Evolutionary conservation across 2,113 vertebrate species (phyloP).

Genomic region (Spilogale gracilis): DNA sequence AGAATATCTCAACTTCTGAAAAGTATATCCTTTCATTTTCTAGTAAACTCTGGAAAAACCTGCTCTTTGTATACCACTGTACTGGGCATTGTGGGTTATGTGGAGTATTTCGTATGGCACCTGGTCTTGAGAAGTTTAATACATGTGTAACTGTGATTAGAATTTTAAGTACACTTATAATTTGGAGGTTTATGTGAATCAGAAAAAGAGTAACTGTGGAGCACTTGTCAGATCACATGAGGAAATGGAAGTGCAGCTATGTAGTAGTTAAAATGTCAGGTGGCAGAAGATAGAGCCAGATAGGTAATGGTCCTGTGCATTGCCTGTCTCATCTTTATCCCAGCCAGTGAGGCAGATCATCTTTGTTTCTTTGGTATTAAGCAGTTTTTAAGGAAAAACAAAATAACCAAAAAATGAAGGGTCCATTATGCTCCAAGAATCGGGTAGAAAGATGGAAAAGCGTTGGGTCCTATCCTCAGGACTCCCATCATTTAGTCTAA

Average conservation of each 20-base stretch:
- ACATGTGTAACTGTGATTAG: not conserved
- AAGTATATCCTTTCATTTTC: not conserved
- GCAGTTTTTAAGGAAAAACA: not conserved
- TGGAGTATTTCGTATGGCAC: not conserved
- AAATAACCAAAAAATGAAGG: not conserved
- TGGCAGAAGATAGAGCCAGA: not conserved
- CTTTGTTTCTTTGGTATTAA: not conserved
- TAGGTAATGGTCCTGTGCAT: not conserved
- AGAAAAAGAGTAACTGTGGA: not conserved
- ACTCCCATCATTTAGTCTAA: not conserved
- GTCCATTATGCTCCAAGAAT: not conserved
- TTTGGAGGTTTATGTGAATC: not conserved
- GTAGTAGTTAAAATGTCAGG: not conserved
- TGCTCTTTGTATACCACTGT: not conserved
- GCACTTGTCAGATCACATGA: not conserved
- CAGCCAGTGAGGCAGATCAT: not conserved
- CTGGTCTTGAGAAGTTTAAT: not conserved
- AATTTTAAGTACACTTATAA: not conserved
- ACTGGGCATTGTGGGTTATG: not conserved
- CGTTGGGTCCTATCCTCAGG: not conserved
- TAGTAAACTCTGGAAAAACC: not conserved
- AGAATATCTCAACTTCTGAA: not conserved
- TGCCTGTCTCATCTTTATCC: not conserved
- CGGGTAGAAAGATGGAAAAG: not conserved
- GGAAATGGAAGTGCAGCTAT: not conserved